Percentiles rank a stretch among this genome's conserved stretches.
Evolutionary conservation across 2,888 invertebrate species (phyloP).

Genomic region (Hymenopus coronatus): DNA sequence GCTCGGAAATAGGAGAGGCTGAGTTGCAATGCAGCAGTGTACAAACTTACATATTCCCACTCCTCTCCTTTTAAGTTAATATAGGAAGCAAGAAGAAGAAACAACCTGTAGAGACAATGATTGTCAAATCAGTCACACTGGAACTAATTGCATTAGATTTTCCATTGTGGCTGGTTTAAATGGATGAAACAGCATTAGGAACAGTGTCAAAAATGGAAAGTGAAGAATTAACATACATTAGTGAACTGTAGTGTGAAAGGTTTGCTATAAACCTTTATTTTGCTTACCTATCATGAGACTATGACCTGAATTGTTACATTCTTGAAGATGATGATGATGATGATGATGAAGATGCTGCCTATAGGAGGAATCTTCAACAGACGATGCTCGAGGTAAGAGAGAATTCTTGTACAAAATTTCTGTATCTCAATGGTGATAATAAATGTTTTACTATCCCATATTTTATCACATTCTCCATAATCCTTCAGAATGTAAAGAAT

Average conservation of each 20-base stretch:
- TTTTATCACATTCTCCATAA: background rate
- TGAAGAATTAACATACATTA: background rate
- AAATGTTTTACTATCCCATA: conserved; percentile 5
- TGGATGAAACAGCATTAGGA: background rate
- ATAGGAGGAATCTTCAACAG: background rate
- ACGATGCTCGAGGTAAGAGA: conserved; percentile 24
- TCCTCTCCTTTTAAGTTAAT: background rate
- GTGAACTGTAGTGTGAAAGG: background rate
- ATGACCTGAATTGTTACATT: background rate
- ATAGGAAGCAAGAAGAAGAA: background rate
- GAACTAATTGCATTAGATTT: background rate
- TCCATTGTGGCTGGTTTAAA: background rate
- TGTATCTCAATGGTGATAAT: conserved; percentile 24
- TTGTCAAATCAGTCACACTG: background rate
- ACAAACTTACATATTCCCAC: too few relatives aligned
- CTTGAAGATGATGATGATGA: background rate
- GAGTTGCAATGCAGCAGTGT: too few relatives aligned
- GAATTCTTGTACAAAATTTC: conserved; percentile 27
- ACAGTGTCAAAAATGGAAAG: background rate
- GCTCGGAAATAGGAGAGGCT: too few relatives aligned
- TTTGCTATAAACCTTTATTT: background rate
- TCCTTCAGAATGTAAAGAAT: background rate
- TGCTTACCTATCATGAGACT: background rate
- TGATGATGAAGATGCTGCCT: background rate
- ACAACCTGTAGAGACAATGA: background rate